Base-by-base conservation (phyloP, 2,888 invertebrate genomes). In the Xestia sexstrigata region DNA sequence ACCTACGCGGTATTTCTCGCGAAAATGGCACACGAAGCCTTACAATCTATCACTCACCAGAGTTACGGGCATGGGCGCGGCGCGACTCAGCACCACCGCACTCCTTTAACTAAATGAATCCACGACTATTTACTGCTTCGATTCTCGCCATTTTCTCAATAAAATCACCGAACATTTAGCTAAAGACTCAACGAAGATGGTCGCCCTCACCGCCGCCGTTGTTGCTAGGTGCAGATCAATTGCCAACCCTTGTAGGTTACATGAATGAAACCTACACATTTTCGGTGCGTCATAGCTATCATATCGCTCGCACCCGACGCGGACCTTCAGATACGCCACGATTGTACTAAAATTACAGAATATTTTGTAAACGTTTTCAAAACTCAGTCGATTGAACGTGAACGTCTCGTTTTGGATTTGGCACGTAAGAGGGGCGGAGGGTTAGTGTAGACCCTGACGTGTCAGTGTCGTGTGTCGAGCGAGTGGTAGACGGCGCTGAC, bases 31-130 rank as follows among this genome's bases (percentile, higher is more conserved):
- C 92, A 92, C 90, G 96, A 96, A 96, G 94, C 95, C 96, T 96
- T 96, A 96, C 91, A 94, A 95, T 91, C 92, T 96, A 96, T 90
- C 93, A 96, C 96, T 96, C 93, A 96, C 96, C 96, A 94, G 94
- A 93, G 94, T 93, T 93, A 93, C 92, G 95, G 92, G 94, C 96
- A 96, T 96, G 96, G 96, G 96, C 96, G 96, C 96, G 95, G 96
- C 96, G 95, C 95, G 92, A 90, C 92, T 93, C 92, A 89, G 92
- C 89, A 92, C 93, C 89, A 90, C 89, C 94, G 93, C 94, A 94
- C 94, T 95, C 93, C 94, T 93, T 93, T 93, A 92, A 93, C 94
- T 95, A 95, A 95, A 95, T 94, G 88, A 93, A 95, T 95, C 94
- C 95, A 94, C 94, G 93, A 93, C 93, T 91, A 93, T 92, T 92